Evolutionary conservation across 2,113 vertebrate genomes (phyloP).

Genomic region (Stigmatopora nigra): DNA sequence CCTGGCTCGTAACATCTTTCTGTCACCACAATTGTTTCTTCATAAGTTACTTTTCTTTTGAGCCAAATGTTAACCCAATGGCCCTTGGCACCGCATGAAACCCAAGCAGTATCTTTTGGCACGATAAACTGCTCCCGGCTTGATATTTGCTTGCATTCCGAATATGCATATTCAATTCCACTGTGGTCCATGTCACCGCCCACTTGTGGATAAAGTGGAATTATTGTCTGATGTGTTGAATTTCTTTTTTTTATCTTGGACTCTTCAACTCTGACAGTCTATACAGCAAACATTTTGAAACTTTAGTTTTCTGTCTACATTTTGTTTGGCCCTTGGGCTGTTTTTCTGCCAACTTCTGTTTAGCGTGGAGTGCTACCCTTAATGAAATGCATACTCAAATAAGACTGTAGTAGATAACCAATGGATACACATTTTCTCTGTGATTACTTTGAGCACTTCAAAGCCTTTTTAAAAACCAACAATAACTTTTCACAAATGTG

Average conservation of each 20-base stretch:
- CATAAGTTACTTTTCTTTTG: conserved; percentile 12
- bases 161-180: conserved; percentile 7
- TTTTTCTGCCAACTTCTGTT: conserved; percentile 11
- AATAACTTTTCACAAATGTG: too few species aligned
- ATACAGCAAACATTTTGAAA: background rate
- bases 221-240: conserved; percentile 10
- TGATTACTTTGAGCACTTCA: background rate
- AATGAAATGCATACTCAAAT: background rate
- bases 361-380: background rate
- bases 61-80: conserved; percentile 9
- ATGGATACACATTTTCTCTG: background rate
- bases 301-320: conserved; percentile 9
- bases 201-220: background rate
- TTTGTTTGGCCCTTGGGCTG: conserved; percentile 14
- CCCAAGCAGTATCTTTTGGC: conserved; percentile 4
- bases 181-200: conserved; percentile 1
- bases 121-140: conserved; percentile 5
- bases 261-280: conserved; percentile 1
- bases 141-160: conserved; percentile 11
- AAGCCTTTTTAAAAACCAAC: background rate
- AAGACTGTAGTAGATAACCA: background rate
- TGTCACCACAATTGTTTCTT: conserved; percentile 1
- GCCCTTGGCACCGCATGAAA: conserved; percentile 4
- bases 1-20: conserved; percentile 13
- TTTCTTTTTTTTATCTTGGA: background rate